phyloP scores from a whole-genome alignment of 2,888 invertebrate species.

The Philereme transversata region DNA sequence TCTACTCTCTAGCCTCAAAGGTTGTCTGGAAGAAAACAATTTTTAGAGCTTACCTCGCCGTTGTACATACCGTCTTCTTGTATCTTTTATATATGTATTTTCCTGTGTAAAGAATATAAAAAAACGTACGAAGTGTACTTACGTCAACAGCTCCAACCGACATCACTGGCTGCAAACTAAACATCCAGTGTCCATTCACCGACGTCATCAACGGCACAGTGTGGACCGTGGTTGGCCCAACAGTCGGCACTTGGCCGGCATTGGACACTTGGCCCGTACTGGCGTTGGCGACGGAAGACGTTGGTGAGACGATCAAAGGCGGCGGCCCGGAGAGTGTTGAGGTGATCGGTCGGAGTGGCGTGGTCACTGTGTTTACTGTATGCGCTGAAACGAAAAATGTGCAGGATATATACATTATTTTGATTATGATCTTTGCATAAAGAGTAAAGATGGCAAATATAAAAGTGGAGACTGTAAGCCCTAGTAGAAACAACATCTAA shows the following conservation, averaged over 20 bases:
- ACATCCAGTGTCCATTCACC: slow-evolving; percentile 78
- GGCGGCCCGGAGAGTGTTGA: slow-evolving; percentile 31
- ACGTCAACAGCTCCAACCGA: slow-evolving; percentile 73
- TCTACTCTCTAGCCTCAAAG: too few species aligned
- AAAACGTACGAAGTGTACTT: slow-evolving; percentile 39
- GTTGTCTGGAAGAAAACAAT: too few species aligned
- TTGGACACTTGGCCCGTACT: slow-evolving; percentile 43
- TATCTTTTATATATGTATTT: not conserved
- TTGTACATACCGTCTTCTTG: too few species aligned
- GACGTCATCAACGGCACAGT: slow-evolving; percentile 74
- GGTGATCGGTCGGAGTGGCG: slow-evolving; percentile 46
- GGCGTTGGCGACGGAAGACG: not conserved
- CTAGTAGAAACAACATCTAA: too few species aligned
- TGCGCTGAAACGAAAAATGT: slow-evolving; percentile 43
- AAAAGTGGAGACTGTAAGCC: too few species aligned
- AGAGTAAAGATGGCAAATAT: too few species aligned
- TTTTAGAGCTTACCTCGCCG: too few species aligned
- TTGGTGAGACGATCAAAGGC: slow-evolving; percentile 23
- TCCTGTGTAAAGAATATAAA: not conserved
- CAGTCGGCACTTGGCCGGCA: slow-evolving; percentile 17
- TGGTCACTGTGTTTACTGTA: slow-evolving; percentile 55
- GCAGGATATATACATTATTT: too few species aligned
- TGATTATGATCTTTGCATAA: too few species aligned
- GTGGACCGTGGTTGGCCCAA: slow-evolving; percentile 58
- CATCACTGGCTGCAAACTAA: slow-evolving; percentile 76